Conservation (phyloP, 2,113 vertebrate species). For the Chionomys nivalis region DNA sequence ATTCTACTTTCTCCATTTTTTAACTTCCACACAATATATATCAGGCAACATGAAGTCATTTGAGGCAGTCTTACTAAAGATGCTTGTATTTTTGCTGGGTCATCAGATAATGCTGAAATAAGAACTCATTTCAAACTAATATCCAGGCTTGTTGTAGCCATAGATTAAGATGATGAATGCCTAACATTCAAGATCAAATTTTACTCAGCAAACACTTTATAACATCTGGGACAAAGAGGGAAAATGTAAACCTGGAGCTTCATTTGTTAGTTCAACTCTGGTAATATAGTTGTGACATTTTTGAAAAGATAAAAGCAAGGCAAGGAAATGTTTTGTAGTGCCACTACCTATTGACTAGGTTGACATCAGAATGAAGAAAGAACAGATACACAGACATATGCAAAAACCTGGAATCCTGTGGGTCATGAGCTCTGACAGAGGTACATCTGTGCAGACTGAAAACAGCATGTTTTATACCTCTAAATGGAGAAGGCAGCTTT, state of each 20-base stretch:
- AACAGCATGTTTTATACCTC: background rate
- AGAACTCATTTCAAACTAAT: background rate
- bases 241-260: background rate
- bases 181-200: background rate
- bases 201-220: background rate
- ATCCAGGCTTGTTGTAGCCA: background rate
- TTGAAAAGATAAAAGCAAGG: background rate
- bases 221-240: background rate
- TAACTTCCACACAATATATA: background rate
- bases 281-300: background rate
- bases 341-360: background rate
- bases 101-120: background rate
- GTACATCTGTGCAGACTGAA: background rate
- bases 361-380: background rate
- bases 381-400: background rate
- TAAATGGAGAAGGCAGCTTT: background rate
- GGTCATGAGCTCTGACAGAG: background rate
- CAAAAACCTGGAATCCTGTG: background rate
- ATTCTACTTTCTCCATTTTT: background rate
- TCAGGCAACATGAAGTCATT: background rate
- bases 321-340: background rate
- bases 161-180: background rate
- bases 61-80: background rate
- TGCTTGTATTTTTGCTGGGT: background rate
- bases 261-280: background rate